Conservation (phyloP, 2,888 invertebrate genomes). For the Drosophila anomalipes region DNA sequence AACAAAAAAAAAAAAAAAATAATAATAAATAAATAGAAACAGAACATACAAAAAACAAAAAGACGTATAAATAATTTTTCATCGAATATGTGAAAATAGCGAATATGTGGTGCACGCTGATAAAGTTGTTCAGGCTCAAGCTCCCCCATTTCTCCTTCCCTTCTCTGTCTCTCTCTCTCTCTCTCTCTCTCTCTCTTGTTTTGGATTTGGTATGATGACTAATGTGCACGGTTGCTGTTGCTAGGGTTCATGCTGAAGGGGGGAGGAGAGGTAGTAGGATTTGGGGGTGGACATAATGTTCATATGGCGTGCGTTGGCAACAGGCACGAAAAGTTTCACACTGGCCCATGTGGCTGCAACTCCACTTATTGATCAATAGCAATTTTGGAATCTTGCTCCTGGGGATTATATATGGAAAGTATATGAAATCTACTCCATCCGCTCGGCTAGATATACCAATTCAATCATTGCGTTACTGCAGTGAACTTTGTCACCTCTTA, state of each 20-base stretch:
- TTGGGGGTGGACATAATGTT: constrained; percentile 54
- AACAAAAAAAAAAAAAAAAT: constrained; percentile 11
- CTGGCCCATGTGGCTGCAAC: constrained; percentile 38
- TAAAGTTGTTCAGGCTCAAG: constrained; percentile 60
- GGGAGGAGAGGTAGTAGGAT: constrained; percentile 5
- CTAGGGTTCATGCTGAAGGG: background rate
- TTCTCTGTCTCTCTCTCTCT: background rate
- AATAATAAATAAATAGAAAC: constrained; percentile 1
- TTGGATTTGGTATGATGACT: constrained; percentile 40
- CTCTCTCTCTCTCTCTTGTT: background rate
- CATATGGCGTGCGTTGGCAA: constrained; percentile 62
- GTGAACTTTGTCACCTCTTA: no score
- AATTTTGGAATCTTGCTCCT: constrained; percentile 13
- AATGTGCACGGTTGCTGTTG: constrained; percentile 53
- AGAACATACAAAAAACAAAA: constrained; percentile 3
- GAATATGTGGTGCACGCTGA: constrained; percentile 58
- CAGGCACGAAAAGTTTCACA: constrained; percentile 29
- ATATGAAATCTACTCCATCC: background rate
- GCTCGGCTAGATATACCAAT: background rate
- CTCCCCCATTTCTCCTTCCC: background rate
- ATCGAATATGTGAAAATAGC: constrained; percentile 65
- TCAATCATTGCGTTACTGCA: background rate
- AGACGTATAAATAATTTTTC: constrained; percentile 69
- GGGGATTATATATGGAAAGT: background rate
- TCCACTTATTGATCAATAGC: constrained; percentile 46